These are phyloP conservation scores for Poecilia velifera DNA, from an alignment of 2,797 vertebrate genomes.

Conservation along the genomic window DNA sequence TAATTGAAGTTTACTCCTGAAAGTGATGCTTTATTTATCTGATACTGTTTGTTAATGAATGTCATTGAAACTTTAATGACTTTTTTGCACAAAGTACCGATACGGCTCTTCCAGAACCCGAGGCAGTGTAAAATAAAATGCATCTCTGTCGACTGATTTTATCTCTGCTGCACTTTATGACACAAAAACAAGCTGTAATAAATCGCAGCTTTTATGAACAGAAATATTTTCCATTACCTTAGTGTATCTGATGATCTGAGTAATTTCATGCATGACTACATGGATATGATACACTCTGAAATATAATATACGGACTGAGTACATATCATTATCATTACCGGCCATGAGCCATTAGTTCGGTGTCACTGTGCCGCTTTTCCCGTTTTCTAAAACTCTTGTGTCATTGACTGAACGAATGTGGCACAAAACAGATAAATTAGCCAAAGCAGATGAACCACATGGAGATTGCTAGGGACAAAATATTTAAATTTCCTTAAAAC, in stretches of 20 bases:
- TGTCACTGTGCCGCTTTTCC: slow-evolving; percentile 27
- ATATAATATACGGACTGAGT: slow-evolving; percentile 47
- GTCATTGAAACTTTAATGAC: slow-evolving; percentile 12
- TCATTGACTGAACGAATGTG: slow-evolving; percentile 44
- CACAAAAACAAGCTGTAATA: slow-evolving; percentile 26
- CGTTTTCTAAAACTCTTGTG: slow-evolving; percentile 15
- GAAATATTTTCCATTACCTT: slow-evolving; percentile 21
- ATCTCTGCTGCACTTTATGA: slow-evolving; percentile 7
- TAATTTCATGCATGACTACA: slow-evolving; percentile 61
- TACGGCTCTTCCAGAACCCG: slow-evolving; percentile 8
- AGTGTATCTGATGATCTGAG: slow-evolving; percentile 31
- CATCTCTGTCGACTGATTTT: neutral
- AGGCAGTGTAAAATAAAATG: neutral
- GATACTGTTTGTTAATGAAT: neutral
- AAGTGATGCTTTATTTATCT: slow-evolving; percentile 17
- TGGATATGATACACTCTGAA: slow-evolving; percentile 27
- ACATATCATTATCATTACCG: slow-evolving; percentile 26
- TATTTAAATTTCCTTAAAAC: slow-evolving; percentile 19
- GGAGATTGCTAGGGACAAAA: slow-evolving; percentile 15
- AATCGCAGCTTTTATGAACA: slow-evolving; percentile 20
- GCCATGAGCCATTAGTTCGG: slow-evolving; percentile 38
- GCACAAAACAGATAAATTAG: slow-evolving; percentile 41
- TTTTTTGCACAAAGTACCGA: slow-evolving; percentile 10
- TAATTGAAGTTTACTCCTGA: slow-evolving; percentile 4
- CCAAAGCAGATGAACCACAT: slow-evolving; percentile 16